These are phyloP conservation scores for Xanthorhoe spadicearia DNA, from an alignment of 2,888 invertebrate species.

Conservation along the genomic window DNA sequence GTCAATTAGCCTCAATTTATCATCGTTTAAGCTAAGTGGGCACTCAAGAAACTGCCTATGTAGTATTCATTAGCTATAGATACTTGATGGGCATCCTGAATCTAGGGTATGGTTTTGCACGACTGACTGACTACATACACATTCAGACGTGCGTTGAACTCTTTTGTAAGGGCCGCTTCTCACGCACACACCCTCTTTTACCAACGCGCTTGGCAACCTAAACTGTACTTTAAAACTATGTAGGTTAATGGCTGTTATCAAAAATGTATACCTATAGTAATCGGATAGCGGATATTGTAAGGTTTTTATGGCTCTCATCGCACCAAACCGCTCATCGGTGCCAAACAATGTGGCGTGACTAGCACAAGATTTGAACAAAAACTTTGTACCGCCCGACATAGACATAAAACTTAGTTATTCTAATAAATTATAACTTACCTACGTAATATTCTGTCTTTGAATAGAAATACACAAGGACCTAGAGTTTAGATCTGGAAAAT, in stretches of 20 bases:
- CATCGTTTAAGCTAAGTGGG: neutral
- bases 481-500: no score
- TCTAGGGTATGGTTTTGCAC: constrained; percentile 65
- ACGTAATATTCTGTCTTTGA: neutral
- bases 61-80: neutral
- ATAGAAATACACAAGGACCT: neutral
- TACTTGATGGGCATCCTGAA: constrained; percentile 48
- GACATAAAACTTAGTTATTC: neutral
- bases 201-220: constrained; percentile 46
- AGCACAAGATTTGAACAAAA: constrained; percentile 49
- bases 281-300: constrained; percentile 63
- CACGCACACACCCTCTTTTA: constrained; percentile 62
- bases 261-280: constrained; percentile 46
- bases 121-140: constrained; percentile 53
- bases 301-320: constrained; percentile 61
- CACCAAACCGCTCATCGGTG: constrained; percentile 50
- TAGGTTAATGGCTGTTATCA: constrained; percentile 59
- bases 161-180: constrained; percentile 80
- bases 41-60: neutral
- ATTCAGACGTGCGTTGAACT: constrained; percentile 79
- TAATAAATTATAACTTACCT: neutral
- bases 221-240: constrained; percentile 58
- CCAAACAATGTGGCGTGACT: constrained; percentile 64
- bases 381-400: constrained; percentile 38
- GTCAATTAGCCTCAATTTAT: neutral